Base-by-base conservation (phyloP, 2,888 invertebrate genomes). In the Hemithea aestivaria region DNA sequence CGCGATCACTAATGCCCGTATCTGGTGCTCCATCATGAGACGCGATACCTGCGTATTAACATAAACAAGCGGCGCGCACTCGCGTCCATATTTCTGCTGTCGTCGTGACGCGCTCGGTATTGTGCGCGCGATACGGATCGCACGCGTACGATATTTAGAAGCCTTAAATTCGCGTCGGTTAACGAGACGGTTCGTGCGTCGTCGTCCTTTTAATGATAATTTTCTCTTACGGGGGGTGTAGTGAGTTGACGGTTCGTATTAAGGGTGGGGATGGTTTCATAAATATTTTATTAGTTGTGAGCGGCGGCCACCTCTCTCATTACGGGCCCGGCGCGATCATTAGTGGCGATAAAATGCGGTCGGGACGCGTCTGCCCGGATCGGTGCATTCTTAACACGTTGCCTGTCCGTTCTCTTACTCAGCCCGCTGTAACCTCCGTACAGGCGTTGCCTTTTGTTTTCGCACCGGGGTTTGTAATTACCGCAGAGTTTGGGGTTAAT, bases 121-220 rank as follows among this genome's bases (percentile, higher is more conserved):
- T 83, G 84, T 83, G 79, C 79, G 71, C 66, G 70, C 77, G 85
- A 87, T 87, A 85, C 82, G 63, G 80, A 87, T 85, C 84, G 79
- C 79, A 75, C 72, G 74, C 70, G 16, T 16, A 60, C 73, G 80
- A 78, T 80, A 82, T 82, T 84, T 85, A 85, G 84, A 82, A 82
- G 75, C 71, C 78, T 82, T 81, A 82, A 83, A 83, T 80, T 71
- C 75, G 74, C 64, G 67, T 68, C 71, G 76, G 73, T 77, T 85
- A 84, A 84, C 82, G 82, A 82, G 76, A 76, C 71, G 74, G 26
- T 7, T 35, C 30, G 27, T 49, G 45, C 46, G 51, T 38, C 48
- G 48, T 42, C 40, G 49, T 45, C 45, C 49, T 47, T 45, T 45
- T 47, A 50, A 40, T 44, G 47, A 52, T 50, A 52, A 53, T 53